phyloP scores from a whole-genome alignment of 2,888 invertebrate species.

The Tortrix viridana region DNA sequence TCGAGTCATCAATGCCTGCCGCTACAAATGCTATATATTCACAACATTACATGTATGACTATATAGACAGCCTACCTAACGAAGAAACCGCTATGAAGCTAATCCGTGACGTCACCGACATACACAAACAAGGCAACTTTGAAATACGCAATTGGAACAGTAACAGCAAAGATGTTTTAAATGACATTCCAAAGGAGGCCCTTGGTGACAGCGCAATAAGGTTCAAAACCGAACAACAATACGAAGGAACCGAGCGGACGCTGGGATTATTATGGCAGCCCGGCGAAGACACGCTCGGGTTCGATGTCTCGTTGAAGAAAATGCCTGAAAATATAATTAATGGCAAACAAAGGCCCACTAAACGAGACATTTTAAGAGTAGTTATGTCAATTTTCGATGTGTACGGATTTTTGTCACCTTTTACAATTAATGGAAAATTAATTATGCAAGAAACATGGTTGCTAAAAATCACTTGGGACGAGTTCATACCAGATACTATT shows the following conservation, averaged over 20 bases:
- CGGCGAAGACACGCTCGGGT: background rate
- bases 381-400: background rate
- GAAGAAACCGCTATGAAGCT: background rate
- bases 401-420: background rate
- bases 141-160: slow-evolving; percentile 36
- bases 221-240: slow-evolving; percentile 37
- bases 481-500: background rate
- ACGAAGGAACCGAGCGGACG: slow-evolving; percentile 24
- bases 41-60: too few species aligned
- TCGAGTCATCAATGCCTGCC: background rate
- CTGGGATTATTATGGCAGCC: slow-evolving; percentile 24
- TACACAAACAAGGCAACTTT: slow-evolving; percentile 30
- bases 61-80: background rate
- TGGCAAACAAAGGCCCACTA: background rate
- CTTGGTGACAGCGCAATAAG: slow-evolving; percentile 29
- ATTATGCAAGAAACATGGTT: too few species aligned
- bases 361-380: background rate
- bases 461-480: too few species aligned
- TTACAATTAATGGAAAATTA: too few species aligned
- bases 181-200: slow-evolving; percentile 31
- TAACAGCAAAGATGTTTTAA: slow-evolving; percentile 31
- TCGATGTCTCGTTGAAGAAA: background rate
- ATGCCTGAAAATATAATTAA: background rate
- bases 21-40: background rate
- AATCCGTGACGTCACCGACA: slow-evolving; percentile 2